Evolutionary conservation across 2,888 invertebrate genomes (phyloP), one percentile per base, ranked within the genome.

Genomic region (Strigamia transsilvanica): DNA sequence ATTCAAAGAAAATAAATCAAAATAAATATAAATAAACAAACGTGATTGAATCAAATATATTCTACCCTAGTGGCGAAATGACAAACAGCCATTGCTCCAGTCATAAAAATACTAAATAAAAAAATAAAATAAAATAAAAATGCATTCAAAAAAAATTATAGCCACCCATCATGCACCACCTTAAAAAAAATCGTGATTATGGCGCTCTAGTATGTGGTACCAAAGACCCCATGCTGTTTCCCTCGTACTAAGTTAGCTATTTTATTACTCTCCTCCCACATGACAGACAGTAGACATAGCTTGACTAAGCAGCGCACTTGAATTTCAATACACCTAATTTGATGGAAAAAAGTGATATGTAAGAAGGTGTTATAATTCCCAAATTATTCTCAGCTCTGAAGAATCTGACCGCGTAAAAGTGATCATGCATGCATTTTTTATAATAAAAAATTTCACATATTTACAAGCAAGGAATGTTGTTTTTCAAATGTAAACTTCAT

Each of bases 201-300:
- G 56, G 56, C 56, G 56, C 56, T 56, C 56, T 18, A 56, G 56
- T 56, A 56, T 56, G 56, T 56, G 56, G 56, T 56, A 56, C 56
- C 56, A 18, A 56, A 56, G 56, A 56, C 56, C 56, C 56, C 56
- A 56, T 18, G 56, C 56, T 56, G 56, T 56, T 56, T 56, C 56
- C 56, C 56, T 56, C 56, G 21, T 56, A 56, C 56, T 56, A 56
- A 56, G 56, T 56, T 56, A 56, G 1, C 56, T 56, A 56, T 56
- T 56, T 56, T 56, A 56, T 56, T 56, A 56, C 56, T 18, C 56
- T 56, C 18, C n/a, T 56, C 56, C 21, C 21, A 18, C 56, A 18
- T 56, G 56, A 56, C 56, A 56, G 56, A 56, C 56, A 56, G 56
- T 56, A 18, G 15, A 56, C 56, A 56, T 56, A 56, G 56, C 38